A percentile compares a stretch with the other conserved stretches of the same genome.
phyloP scores from a whole-genome alignment of 2,797 vertebrate genomes.

The Myripristis murdjan region DNA sequence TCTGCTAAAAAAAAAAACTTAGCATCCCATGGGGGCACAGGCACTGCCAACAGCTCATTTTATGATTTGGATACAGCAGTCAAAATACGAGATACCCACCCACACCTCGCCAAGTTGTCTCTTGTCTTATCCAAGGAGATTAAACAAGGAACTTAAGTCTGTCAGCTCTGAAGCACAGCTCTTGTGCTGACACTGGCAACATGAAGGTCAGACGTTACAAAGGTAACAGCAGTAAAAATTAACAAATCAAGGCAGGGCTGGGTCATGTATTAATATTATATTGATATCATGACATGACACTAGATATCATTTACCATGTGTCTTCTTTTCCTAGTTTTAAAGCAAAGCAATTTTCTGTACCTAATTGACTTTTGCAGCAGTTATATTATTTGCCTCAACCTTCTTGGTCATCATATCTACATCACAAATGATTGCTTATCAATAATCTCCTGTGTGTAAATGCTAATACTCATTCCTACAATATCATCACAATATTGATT shows the following conservation, averaged over 20 bases:
- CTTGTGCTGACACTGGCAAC: background rate
- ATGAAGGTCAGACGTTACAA: background rate
- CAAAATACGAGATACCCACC: constrained; percentile 47
- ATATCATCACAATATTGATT: no score
- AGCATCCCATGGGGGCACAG: constrained; percentile 4
- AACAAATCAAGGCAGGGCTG: background rate
- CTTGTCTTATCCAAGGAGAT: constrained; percentile 29
- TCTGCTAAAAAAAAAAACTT: background rate
- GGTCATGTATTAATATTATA: no score
- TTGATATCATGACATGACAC: no score
- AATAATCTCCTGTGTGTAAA: no score
- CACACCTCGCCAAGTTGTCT: constrained; percentile 36
- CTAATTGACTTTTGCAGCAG: no score
- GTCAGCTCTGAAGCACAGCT: constrained; percentile 19
- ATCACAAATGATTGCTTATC: no score
- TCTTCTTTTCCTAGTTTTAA: no score
- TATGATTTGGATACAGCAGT: constrained; percentile 45
- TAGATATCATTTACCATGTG: no score
- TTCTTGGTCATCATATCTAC: no score
- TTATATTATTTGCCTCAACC: no score
- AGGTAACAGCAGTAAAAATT: background rate
- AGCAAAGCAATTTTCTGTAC: no score
- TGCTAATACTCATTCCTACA: no score
- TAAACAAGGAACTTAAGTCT: constrained; percentile 14
- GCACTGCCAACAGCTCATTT: constrained; percentile 31